These are phyloP conservation scores for Python bivittatus DNA, from an alignment of 2,113 vertebrate species.

Conservation along the genomic window DNA sequence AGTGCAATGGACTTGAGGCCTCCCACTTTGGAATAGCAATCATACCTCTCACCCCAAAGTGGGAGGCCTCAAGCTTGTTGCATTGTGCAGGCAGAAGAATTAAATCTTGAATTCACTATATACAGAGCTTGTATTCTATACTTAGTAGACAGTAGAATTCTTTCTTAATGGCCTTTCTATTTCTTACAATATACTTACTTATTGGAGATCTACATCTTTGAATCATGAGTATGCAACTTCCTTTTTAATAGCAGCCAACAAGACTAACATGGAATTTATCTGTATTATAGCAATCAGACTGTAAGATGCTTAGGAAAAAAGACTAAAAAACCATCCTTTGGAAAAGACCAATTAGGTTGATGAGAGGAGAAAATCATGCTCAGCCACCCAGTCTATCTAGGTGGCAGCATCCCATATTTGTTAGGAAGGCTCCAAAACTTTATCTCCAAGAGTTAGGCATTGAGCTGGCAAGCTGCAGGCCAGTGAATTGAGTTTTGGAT, in stretches of 20 bases:
- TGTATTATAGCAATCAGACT: neutral
- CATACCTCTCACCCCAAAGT: neutral
- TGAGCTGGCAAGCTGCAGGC: neutral
- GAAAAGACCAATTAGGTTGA: neutral
- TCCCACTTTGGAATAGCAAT: neutral
- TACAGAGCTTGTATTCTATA: neutral
- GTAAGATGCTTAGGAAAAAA: neutral
- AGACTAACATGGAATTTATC: neutral
- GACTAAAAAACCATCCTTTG: neutral
- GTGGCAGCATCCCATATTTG: neutral
- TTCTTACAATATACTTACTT: neutral
- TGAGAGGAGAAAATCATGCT: neutral
- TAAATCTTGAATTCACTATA: neutral
- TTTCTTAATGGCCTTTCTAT: neutral
- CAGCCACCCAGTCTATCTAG: neutral
- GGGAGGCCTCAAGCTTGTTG: neutral
- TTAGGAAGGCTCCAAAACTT: neutral
- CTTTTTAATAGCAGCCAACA: neutral
- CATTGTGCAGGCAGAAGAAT: neutral
- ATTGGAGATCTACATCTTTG: neutral
- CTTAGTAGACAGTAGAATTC: neutral
- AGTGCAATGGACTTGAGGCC: neutral
- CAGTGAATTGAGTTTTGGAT: neutral
- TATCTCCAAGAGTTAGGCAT: neutral
- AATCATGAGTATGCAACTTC: neutral